A percentile compares a stretch with the other conserved stretches of the same genome.
These are phyloP conservation scores for Polia nebulosa DNA, from an alignment of 2,888 invertebrate species.

Conservation along the genomic window DNA sequence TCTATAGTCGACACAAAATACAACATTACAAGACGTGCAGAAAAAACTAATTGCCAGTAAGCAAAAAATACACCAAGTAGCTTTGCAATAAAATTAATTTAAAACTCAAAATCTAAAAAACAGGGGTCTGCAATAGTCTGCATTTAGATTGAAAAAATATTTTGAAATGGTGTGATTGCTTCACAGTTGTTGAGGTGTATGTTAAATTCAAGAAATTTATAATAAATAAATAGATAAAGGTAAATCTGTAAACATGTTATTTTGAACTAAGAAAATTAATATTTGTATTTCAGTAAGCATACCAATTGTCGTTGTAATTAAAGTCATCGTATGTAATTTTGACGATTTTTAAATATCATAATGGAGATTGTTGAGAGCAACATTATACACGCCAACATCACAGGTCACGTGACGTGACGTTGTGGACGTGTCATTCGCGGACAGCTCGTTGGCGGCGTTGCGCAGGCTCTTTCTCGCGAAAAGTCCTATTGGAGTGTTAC, in stretches of 20 bases:
- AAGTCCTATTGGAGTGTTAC: constrained; percentile 88
- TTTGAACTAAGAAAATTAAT: not conserved
- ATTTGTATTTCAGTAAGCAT: rapidly evolving
- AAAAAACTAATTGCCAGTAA: constrained; percentile 27
- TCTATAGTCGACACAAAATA: not conserved
- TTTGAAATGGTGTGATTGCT: not conserved
- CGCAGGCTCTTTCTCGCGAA: constrained; percentile 88
- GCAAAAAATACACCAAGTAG: not conserved
- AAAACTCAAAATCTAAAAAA: not conserved
- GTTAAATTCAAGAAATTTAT: too few relatives aligned
- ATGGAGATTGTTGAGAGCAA: constrained; percentile 70
- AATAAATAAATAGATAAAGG: not conserved
- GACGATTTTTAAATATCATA: not conserved
- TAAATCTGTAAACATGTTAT: not conserved
- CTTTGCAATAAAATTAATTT: not conserved
- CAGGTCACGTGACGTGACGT: constrained; percentile 93
- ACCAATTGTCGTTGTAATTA: too few relatives aligned
- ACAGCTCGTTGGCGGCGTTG: constrained; percentile 90
- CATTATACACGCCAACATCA: constrained; percentile 92
- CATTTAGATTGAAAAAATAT: not conserved
- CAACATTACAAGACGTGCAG: not conserved
- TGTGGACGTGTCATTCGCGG: constrained; percentile 91
- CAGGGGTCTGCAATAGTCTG: too few relatives aligned
- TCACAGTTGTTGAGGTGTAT: not conserved
- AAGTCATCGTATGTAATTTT: not conserved